Conservation (phyloP, 2,797 vertebrate genomes). For the Anabacerthia variegaticeps region DNA sequence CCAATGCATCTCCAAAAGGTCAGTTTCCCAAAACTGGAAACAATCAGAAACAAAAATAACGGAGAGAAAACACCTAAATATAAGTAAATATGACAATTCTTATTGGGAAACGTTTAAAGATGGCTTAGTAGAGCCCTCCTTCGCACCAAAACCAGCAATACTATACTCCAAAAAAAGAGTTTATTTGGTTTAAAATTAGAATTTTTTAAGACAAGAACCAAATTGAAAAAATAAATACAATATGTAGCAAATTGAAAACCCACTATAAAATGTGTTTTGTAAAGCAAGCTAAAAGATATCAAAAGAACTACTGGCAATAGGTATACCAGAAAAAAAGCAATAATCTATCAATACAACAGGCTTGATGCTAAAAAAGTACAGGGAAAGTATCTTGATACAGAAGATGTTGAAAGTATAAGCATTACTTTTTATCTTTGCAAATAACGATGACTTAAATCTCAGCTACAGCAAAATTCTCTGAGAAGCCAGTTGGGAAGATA, state of each 20-base stretch:
- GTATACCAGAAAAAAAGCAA: neutral
- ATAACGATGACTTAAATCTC: neutral
- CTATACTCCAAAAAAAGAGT: neutral
- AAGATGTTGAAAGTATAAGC: neutral
- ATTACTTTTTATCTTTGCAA: neutral
- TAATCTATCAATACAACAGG: neutral
- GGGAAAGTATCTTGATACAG: neutral
- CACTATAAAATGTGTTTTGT: neutral
- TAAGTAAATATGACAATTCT: neutral
- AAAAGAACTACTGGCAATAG: neutral
- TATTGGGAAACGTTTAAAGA: neutral
- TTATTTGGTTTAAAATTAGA: neutral
- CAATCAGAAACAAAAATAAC: conserved; percentile 5
- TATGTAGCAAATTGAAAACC: neutral
- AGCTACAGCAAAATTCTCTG: neutral
- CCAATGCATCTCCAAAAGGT: neutral
- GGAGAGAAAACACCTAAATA: neutral
- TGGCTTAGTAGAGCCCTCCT: neutral
- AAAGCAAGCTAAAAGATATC: neutral
- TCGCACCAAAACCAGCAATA: neutral
- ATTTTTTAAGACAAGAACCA: neutral
- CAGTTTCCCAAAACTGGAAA: conserved; percentile 9
- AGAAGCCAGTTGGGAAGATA: neutral
- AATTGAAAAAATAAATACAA: neutral
- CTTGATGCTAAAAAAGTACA: neutral